A percentile compares a stretch with the other conserved stretches of the same genome.
Conservation (phyloP, 2,888 invertebrate species). For the Melanchra persicariae region DNA sequence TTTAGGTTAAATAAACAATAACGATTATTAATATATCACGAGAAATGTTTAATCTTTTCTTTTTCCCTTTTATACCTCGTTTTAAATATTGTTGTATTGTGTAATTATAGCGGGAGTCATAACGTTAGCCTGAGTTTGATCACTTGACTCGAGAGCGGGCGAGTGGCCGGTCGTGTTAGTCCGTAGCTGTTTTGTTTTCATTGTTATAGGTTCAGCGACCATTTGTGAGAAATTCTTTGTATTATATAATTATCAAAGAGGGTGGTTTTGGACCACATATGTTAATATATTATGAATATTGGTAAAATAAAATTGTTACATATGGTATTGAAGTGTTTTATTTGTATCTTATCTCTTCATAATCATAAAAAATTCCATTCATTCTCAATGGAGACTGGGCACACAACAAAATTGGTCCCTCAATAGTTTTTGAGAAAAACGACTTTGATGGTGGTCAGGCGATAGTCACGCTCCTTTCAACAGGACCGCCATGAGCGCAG, state of each 20-base stretch:
- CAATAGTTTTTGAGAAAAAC: too few relatives aligned
- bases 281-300: conserved; percentile 91
- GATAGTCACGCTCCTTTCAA: too few relatives aligned
- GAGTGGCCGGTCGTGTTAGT: conserved; percentile 73
- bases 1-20: conserved; percentile 76
- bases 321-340: conserved; percentile 81
- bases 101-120: conserved; percentile 77
- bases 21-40: conserved; percentile 84
- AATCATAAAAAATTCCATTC: background rate
- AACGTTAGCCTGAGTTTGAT: conserved; percentile 77
- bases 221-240: conserved; percentile 89
- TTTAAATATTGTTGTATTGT: conserved; percentile 81
- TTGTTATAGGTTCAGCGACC: conserved; percentile 89
- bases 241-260: conserved; percentile 90
- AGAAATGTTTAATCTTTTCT: conserved; percentile 81
- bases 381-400: too few relatives aligned
- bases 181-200: conserved; percentile 84
- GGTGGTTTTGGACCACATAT: conserved; percentile 90
- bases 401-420: too few relatives aligned
- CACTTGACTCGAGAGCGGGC: conserved; percentile 72
- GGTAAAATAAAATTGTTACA: conserved; percentile 91
- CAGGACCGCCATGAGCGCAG: too few relatives aligned
- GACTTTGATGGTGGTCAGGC: too few relatives aligned
- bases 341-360: conserved; percentile 28
- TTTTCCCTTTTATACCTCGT: conserved; percentile 85